phyloP scores from a whole-genome alignment of 2,113 vertebrate genomes.

The Aix galericulata region DNA sequence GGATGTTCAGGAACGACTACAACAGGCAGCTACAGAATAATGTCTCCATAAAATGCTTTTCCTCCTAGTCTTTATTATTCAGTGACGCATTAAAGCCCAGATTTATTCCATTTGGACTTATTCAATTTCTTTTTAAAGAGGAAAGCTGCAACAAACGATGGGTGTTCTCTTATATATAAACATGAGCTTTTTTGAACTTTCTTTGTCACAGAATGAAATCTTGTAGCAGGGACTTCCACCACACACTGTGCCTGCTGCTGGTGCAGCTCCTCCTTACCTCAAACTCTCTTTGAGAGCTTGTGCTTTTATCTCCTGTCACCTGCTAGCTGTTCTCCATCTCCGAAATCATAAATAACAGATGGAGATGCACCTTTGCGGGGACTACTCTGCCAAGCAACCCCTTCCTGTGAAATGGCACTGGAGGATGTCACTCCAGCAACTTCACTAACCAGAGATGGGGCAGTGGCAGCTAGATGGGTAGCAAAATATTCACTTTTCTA shows the following conservation, averaged over 20 bases:
- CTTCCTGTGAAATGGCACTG: background rate
- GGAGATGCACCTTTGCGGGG: background rate
- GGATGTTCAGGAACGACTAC: background rate
- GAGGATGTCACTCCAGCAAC: background rate
- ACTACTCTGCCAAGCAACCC: background rate
- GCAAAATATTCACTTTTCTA: background rate
- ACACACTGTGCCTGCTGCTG: background rate
- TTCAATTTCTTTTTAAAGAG: background rate
- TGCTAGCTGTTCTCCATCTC: background rate
- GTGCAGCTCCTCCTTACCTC: background rate
- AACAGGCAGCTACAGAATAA: background rate
- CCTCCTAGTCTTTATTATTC: background rate
- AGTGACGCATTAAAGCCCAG: background rate
- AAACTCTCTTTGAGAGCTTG: background rate
- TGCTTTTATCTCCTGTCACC: background rate
- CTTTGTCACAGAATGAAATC: background rate
- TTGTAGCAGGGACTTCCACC: background rate
- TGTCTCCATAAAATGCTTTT: background rate
- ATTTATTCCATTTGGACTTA: background rate
- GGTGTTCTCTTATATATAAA: background rate
- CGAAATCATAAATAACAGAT: background rate
- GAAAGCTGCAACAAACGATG: background rate
- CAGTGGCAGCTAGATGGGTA: background rate
- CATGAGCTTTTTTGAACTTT: background rate
- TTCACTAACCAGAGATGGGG: background rate